Conservation (phyloP, 2,797 vertebrate species). For the Malacoraja senta region DNA sequence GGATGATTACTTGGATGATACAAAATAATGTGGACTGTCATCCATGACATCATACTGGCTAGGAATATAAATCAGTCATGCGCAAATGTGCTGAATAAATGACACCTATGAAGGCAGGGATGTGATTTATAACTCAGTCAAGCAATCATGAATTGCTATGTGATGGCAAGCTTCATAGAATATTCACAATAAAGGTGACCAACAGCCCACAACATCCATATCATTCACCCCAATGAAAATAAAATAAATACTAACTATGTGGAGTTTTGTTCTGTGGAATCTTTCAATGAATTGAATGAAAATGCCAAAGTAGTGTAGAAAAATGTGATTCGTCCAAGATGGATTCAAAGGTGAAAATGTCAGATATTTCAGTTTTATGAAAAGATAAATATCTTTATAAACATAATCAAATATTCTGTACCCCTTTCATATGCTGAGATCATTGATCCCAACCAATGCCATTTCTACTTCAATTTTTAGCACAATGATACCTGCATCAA, state of each 20-base stretch:
- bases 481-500: not conserved
- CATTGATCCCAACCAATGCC: not conserved
- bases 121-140: not conserved
- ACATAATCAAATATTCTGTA: too few species aligned
- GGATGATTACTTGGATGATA: too few species aligned
- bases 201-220: not conserved
- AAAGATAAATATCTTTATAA: not conserved
- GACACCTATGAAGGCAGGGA: not conserved
- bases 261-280: not conserved
- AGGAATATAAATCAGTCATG: not conserved
- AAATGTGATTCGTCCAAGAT: not conserved
- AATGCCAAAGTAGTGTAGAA: not conserved
- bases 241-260: too few species aligned
- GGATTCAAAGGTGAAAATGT: not conserved
- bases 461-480: not conserved
- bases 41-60: constrained; percentile 48
- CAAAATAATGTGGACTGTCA: constrained; percentile 55
- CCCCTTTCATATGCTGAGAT: not conserved
- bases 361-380: not conserved
- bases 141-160: not conserved
- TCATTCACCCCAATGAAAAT: not conserved
- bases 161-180: not conserved
- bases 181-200: not conserved
- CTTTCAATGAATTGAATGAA: not conserved
- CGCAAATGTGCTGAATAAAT: not conserved